These are phyloP conservation scores for Cotesia typhae DNA, from an alignment of 1,140 invertebrate species.

Conservation along the genomic window DNA sequence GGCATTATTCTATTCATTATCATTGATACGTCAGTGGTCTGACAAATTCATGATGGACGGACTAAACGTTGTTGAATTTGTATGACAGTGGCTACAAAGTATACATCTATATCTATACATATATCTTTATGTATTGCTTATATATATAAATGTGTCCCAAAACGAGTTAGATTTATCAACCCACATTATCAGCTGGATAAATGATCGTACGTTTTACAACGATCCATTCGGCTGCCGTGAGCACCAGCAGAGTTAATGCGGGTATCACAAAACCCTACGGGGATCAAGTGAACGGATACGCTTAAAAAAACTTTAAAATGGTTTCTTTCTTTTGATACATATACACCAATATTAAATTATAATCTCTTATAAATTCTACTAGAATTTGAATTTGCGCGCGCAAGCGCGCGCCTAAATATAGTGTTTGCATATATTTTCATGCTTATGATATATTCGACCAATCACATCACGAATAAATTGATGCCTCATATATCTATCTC, in stretches of 20 bases:
- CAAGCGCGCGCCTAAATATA: too few species aligned
- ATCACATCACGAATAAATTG: too few species aligned
- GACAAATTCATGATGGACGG: conserved; percentile 7
- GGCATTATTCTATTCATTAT: conserved; percentile 12
- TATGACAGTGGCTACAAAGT: too few species aligned
- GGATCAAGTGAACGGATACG: neutral
- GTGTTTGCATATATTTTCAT: too few species aligned
- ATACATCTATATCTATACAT: neutral
- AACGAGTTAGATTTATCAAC: conserved; percentile 27
- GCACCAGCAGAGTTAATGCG: conserved; percentile 16
- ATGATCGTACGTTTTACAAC: conserved; percentile 26
- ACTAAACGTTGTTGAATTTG: conserved; percentile 3
- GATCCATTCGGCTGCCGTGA: conserved; percentile 24
- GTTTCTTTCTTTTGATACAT: conserved; percentile 1
- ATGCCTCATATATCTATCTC: too few species aligned
- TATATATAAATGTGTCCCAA: conserved; percentile 27
- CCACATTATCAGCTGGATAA: conserved; percentile 30
- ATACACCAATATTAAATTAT: too few species aligned
- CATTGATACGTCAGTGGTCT: conserved; percentile 19
- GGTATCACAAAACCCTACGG: neutral
- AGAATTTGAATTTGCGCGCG: too few species aligned
- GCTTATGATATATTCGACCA: too few species aligned
- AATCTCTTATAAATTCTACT: too few species aligned
- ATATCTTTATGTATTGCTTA: neutral
- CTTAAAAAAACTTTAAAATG: neutral